Evolutionary conservation across 2,888 invertebrate species (phyloP).

Genomic region (Nebria salina): DNA sequence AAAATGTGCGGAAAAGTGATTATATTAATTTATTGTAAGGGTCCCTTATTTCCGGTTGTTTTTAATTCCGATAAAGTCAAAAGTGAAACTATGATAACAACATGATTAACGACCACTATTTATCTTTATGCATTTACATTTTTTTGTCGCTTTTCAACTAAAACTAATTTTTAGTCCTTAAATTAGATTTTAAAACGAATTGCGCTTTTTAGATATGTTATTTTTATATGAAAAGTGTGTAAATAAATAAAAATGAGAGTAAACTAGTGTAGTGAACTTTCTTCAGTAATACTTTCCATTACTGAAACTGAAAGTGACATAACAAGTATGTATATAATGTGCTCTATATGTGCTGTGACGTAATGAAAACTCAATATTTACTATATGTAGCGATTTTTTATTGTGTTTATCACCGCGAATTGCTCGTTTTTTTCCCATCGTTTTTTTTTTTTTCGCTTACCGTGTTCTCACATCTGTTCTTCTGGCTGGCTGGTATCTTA

Average conservation of each 20-base stretch:
- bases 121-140: no score
- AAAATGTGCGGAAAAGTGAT: no score
- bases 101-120: no score
- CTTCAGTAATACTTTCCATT: background rate
- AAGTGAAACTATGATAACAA: no score
- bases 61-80: no score
- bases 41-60: no score
- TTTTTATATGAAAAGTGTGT: no score
- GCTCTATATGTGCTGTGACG: background rate
- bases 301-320: background rate
- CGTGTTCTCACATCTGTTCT: background rate
- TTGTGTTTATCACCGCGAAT: background rate
- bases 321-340: background rate
- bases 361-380: background rate
- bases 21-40: no score
- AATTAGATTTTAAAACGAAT: no score
- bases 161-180: no score
- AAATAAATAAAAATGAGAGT: background rate
- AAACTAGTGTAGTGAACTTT: background rate
- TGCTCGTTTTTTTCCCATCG: background rate
- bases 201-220: no score
- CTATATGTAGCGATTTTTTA: background rate
- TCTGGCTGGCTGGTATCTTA: background rate
- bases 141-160: no score
- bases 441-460: background rate